phyloP scores from a whole-genome alignment of 2,888 invertebrate genomes.

The Pristionchus entomophagus region DNA sequence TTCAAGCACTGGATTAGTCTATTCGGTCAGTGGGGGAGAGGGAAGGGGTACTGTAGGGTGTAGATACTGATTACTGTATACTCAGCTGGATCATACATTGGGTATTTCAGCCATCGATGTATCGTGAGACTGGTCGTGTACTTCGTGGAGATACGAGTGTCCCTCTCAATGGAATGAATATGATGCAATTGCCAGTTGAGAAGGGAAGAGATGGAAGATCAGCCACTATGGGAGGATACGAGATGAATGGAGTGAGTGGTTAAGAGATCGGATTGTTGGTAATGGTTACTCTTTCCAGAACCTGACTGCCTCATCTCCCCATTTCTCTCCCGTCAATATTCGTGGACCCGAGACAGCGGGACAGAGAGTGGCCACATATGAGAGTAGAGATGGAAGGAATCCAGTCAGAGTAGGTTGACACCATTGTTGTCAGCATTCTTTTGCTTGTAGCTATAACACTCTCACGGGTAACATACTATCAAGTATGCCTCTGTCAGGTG shows the following conservation, averaged over 20 bases:
- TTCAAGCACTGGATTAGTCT: neutral
- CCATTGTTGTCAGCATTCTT: neutral
- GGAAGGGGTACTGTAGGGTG: neutral
- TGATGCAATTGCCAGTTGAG: neutral
- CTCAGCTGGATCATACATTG: neutral
- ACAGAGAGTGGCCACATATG: constrained; percentile 47
- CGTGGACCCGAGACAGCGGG: constrained; percentile 40
- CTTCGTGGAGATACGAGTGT: neutral
- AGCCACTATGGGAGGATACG: neutral
- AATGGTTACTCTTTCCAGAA: neutral
- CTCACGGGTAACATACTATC: neutral
- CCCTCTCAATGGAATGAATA: neutral
- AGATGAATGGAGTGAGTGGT: neutral
- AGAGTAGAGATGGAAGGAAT: constrained; percentile 37
- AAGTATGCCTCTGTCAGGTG: neutral
- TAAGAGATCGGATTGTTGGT: neutral
- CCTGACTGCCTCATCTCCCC: constrained; percentile 36
- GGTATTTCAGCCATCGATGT: constrained; percentile 29
- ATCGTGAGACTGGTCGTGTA: constrained; percentile 34
- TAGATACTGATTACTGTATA: no score
- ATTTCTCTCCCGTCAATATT: constrained; percentile 42
- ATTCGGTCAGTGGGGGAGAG: neutral
- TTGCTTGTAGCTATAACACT: neutral
- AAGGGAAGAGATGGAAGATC: constrained; percentile 1
- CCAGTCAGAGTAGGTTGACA: constrained; percentile 25